Percentiles rank a stretch among this genome's conserved stretches.
Conservation (phyloP, 2,888 invertebrate species). For the Campoplex nolae region DNA sequence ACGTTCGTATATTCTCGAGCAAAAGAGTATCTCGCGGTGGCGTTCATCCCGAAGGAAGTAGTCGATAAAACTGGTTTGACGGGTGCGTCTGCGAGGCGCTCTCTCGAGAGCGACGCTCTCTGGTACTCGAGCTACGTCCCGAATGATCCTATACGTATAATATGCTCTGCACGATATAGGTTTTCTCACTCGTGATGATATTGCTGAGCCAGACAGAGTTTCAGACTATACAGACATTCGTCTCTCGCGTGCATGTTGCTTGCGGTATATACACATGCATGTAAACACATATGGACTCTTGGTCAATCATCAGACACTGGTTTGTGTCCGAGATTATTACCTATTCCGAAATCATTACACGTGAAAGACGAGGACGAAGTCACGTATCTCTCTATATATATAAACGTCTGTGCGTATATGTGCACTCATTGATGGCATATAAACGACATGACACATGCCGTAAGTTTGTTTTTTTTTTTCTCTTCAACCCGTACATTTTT, state of each 20-base stretch:
- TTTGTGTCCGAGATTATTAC: slow-evolving; percentile 49
- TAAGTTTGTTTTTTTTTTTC: neutral
- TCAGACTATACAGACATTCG: slow-evolving; percentile 8
- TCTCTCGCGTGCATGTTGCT: neutral
- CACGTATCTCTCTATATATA: neutral
- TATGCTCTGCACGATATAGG: slow-evolving; percentile 32
- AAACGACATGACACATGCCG: slow-evolving; percentile 1
- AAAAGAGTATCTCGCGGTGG: slow-evolving; percentile 47
- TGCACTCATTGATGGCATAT: slow-evolving; percentile 12
- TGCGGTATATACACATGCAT: neutral
- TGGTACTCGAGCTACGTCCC: slow-evolving; percentile 39
- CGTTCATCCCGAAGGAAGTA: slow-evolving; percentile 75
- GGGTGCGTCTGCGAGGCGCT: slow-evolving; percentile 74
- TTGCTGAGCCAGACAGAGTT: slow-evolving; percentile 9
- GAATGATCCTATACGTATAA: slow-evolving; percentile 58
- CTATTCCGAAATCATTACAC: slow-evolving; percentile 55
- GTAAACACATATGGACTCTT: neutral
- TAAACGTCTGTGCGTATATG: neutral
- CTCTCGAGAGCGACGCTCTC: slow-evolving; percentile 39
- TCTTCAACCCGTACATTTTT: neutral
- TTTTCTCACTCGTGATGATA: slow-evolving; percentile 6
- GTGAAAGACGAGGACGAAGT: slow-evolving; percentile 23
- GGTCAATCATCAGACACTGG: slow-evolving; percentile 48
- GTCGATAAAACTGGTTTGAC: slow-evolving; percentile 84
- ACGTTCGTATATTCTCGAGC: slow-evolving; percentile 39